phyloP scores from a whole-genome alignment of 2,797 vertebrate genomes.

The Microtus obscurus region DNA sequence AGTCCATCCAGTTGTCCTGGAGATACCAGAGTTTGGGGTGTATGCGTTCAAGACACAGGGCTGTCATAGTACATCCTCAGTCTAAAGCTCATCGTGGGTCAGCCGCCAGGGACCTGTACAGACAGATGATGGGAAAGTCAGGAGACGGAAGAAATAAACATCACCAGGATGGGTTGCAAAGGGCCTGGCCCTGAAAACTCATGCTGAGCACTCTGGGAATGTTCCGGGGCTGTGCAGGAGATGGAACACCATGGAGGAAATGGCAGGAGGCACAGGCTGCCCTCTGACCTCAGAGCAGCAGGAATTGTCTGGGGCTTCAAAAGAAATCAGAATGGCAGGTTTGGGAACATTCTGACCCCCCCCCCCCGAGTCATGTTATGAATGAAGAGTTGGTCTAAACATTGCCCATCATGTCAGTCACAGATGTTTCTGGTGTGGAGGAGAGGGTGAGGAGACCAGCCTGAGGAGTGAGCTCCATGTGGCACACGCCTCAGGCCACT shows the following conservation, averaged over 20 bases:
- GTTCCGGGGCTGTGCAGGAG: background rate
- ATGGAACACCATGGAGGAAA: background rate
- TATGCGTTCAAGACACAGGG: slow-evolving; percentile 51
- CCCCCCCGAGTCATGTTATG: background rate
- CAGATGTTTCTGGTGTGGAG: background rate
- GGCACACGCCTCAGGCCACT: background rate
- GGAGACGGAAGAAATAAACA: slow-evolving; percentile 9
- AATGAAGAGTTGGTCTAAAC: background rate
- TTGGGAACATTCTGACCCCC: background rate
- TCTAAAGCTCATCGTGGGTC: slow-evolving; percentile 83
- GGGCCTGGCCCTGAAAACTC: background rate
- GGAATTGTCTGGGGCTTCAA: background rate
- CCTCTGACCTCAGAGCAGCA: background rate
- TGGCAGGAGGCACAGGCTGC: rapidly evolving
- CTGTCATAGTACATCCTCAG: slow-evolving; percentile 81
- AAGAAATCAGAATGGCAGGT: background rate
- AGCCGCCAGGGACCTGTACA: slow-evolving; percentile 87
- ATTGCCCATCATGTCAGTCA: background rate
- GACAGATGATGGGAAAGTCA: slow-evolving; percentile 74
- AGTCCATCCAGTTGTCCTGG: background rate
- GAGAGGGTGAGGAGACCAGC: background rate
- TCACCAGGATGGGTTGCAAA: slow-evolving; percentile 36
- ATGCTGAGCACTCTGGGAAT: background rate
- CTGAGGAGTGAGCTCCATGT: background rate
- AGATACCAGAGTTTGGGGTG: background rate